These are phyloP conservation scores for Sturmia bella DNA, from an alignment of 2,888 invertebrate genomes.

Conservation along the genomic window DNA sequence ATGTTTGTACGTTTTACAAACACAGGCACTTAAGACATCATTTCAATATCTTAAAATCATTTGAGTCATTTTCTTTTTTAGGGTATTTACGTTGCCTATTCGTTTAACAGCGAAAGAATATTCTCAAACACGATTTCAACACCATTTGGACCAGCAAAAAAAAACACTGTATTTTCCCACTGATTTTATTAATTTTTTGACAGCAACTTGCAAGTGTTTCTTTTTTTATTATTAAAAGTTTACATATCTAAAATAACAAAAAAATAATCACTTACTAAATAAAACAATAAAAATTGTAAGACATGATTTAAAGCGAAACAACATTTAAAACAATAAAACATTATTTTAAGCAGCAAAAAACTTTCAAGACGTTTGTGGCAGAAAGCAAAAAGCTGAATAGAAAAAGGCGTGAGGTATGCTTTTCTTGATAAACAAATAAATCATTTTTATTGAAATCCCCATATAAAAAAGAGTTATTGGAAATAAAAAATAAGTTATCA, in stretches of 20 bases:
- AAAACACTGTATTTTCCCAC: slow-evolving; percentile 66
- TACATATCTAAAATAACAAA: slow-evolving; percentile 25
- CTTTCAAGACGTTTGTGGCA: not conserved
- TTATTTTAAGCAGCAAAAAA: slow-evolving; percentile 18
- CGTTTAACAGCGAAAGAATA: slow-evolving; percentile 16
- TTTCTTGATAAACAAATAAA: slow-evolving; percentile 69
- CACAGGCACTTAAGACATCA: rapidly evolving
- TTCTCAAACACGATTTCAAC: slow-evolving; percentile 64
- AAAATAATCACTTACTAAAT: slow-evolving; percentile 50
- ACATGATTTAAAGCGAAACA: slow-evolving; percentile 60
- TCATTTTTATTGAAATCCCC: slow-evolving; percentile 58
- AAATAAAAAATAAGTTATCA: slow-evolving; percentile 66
- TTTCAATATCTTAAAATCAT: not conserved
- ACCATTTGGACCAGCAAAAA: slow-evolving; percentile 62
- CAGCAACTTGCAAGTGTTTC: slow-evolving; percentile 55
- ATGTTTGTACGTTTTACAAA: too few relatives aligned
- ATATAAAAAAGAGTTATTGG: slow-evolving; percentile 51
- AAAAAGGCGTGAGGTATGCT: slow-evolving; percentile 68
- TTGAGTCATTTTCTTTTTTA: not conserved
- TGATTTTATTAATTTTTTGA: slow-evolving; percentile 40
- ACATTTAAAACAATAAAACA: slow-evolving; percentile 38
- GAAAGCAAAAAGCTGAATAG: slow-evolving; percentile 12
- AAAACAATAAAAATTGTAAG: slow-evolving; percentile 55
- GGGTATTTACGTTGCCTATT: slow-evolving; percentile 1
- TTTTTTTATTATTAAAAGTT: slow-evolving; percentile 4